Conservation (phyloP, 2,888 invertebrate species). For the Allophyes oxyacanthae region DNA sequence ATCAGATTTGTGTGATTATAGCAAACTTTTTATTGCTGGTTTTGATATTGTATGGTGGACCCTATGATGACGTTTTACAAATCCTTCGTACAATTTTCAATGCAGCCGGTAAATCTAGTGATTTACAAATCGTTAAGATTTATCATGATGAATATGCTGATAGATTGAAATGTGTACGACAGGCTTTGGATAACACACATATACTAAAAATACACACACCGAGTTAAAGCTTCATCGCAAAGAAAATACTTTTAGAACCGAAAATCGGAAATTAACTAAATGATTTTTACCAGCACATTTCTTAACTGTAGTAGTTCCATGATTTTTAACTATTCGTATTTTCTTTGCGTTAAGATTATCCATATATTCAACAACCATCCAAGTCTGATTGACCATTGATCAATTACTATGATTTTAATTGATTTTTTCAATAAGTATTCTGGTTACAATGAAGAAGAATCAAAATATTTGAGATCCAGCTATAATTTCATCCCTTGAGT, state of each 20-base stretch:
- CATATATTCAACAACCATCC: slow-evolving; percentile 46
- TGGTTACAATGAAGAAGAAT: no score
- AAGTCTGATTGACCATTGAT: slow-evolving; percentile 46
- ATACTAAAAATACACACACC: slow-evolving; percentile 45
- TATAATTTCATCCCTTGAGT: no score
- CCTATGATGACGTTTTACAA: slow-evolving; percentile 1
- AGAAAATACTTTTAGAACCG: slow-evolving; percentile 42
- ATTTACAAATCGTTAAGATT: neutral
- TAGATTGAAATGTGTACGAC: slow-evolving; percentile 14
- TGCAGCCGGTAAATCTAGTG: neutral
- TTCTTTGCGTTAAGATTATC: slow-evolving; percentile 29
- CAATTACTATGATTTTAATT: slow-evolving; percentile 2
- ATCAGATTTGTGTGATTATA: neutral
- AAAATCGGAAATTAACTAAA: no score
- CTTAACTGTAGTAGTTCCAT: no score
- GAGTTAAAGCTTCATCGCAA: slow-evolving; percentile 25
- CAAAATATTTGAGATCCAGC: no score
- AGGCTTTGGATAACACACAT: slow-evolving; percentile 13
- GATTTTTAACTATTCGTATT: slow-evolving; percentile 9
- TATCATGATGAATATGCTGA: no score
- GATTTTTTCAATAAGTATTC: no score
- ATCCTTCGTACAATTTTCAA: slow-evolving; percentile 14
- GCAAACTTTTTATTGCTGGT: neutral
- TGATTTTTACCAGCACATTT: no score
- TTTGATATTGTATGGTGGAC: slow-evolving; percentile 15